Percentiles rank a stretch among this genome's conserved stretches.
Conservation (phyloP, 2,113 vertebrate species). For the Poicephalus gulielmi region DNA sequence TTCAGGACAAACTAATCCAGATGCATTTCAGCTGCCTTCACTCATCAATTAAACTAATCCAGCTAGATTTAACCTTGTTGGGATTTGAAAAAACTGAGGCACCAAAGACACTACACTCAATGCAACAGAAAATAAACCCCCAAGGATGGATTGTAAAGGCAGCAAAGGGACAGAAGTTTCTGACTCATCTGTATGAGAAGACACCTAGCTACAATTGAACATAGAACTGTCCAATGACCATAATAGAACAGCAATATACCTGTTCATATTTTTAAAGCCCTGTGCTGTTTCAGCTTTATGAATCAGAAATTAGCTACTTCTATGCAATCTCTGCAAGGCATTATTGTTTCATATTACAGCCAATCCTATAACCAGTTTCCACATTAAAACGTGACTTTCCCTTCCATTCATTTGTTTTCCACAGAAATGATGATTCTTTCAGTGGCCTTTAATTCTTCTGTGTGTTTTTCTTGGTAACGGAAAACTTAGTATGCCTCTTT, state of each 20-base stretch:
- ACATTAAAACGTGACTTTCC: not conserved
- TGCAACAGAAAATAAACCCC: not conserved
- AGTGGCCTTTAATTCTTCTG: not conserved
- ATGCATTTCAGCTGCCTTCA: not conserved
- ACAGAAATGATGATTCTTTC: not conserved
- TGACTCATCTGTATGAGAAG: not conserved
- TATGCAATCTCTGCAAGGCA: not conserved
- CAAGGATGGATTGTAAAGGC: not conserved
- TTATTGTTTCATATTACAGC: not conserved
- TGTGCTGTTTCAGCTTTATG: not conserved
- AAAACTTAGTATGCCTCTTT: not conserved
- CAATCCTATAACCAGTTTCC: not conserved
- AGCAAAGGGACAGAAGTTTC: not conserved
- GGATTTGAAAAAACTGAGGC: not conserved
- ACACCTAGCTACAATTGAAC: not conserved
- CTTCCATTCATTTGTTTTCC: not conserved
- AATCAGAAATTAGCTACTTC: not conserved
- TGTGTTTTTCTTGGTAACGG: not conserved
- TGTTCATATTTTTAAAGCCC: not conserved
- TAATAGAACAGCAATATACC: not conserved
- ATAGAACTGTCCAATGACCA: not conserved
- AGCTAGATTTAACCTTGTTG: not conserved
- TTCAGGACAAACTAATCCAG: not conserved
- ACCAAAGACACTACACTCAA: not conserved
- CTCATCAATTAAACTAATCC: not conserved